A percentile compares a stretch with the other conserved stretches of the same genome.
These are phyloP conservation scores for Cantharis flavilabris DNA, from an alignment of 2,888 invertebrate species.

Conservation along the genomic window DNA sequence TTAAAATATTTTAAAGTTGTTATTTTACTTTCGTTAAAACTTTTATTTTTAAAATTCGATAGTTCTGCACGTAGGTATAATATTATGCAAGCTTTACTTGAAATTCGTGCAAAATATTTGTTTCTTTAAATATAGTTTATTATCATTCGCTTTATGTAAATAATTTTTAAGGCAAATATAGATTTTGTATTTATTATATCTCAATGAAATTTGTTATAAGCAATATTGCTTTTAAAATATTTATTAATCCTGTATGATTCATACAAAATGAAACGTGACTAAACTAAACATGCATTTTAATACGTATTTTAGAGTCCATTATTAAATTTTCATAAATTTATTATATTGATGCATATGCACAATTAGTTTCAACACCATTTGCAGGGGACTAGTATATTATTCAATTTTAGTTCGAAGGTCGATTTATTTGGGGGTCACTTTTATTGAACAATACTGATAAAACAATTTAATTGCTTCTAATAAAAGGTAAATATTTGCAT, in stretches of 20 bases:
- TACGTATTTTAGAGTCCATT: not conserved
- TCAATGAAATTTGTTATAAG: not conserved
- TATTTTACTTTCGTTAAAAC: no score
- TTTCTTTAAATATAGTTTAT: no score
- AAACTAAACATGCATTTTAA: not conserved
- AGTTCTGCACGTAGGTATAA: no score
- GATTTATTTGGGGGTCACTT: not conserved
- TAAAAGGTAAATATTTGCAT: not conserved
- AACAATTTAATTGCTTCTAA: not conserved
- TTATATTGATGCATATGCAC: not conserved
- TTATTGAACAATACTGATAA: not conserved
- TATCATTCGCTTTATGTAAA: no score
- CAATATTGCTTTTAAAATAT: not conserved
- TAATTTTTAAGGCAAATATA: no score
- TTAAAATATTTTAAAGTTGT: no score
- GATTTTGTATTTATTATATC: no score
- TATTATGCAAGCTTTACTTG: no score
- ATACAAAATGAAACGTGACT: not conserved
- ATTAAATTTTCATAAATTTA: not conserved
- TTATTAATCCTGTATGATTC: not conserved
- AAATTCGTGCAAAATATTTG: no score
- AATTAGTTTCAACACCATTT: not conserved
- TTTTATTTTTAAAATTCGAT: no score
- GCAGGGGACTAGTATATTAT: not conserved
- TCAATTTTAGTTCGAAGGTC: not conserved